Conservation (phyloP, 1,140 invertebrate genomes). For the Megathymus violae region DNA sequence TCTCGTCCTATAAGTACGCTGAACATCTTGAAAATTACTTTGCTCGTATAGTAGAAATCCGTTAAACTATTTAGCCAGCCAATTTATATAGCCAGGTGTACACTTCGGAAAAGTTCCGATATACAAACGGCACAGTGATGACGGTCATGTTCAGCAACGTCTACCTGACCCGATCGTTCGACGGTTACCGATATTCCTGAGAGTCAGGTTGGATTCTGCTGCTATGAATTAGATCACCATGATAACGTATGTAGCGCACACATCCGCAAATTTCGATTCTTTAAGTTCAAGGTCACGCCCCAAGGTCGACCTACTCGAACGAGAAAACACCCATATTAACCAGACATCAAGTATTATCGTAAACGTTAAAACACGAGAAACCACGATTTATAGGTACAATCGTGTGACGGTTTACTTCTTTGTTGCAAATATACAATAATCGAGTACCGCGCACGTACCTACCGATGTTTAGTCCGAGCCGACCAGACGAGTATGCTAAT, state of each 20-base stretch:
- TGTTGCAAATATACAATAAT: constrained; percentile 44
- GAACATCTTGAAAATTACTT: no score
- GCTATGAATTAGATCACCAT: constrained; percentile 14
- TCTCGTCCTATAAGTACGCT: no score
- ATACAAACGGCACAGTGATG: no score
- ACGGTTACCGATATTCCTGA: background rate
- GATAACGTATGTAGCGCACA: constrained; percentile 11
- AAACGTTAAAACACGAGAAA: background rate
- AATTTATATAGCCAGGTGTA: no score
- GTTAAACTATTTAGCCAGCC: no score
- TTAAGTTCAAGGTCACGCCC: constrained; percentile 66
- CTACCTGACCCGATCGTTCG: background rate
- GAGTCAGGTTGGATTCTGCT: background rate
- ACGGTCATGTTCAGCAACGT: background rate
- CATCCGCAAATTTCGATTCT: constrained; percentile 41
- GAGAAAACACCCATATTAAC: constrained; percentile 37
- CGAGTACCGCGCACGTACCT: background rate
- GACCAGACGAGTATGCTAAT: constrained; percentile 60
- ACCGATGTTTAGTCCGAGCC: constrained; percentile 19
- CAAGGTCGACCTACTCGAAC: constrained; percentile 63
- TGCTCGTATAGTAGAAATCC: no score
- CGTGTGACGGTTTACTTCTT: constrained; percentile 1
- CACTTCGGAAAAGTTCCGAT: no score
- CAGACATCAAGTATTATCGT: background rate
- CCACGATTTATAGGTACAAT: background rate